phyloP scores from a whole-genome alignment of 2,888 invertebrate genomes.

The Hydriomena furcata region DNA sequence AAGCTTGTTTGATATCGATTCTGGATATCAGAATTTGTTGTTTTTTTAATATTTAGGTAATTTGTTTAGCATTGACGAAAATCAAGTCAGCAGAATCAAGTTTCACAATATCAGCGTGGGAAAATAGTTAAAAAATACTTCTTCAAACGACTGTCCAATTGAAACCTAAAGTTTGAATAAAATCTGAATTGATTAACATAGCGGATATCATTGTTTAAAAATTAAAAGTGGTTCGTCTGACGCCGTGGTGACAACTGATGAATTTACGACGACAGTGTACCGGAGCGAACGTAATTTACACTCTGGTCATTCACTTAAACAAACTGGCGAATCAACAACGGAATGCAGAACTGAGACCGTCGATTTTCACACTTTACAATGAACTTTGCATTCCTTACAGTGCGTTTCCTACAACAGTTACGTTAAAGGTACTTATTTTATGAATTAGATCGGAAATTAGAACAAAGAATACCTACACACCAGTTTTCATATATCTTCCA shows the following conservation, averaged over 20 bases:
- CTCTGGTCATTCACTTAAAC: conserved; percentile 22
- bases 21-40: neutral
- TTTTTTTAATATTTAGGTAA: too few relatives aligned
- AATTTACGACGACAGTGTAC: conserved; percentile 55
- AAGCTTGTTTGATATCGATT: too few relatives aligned
- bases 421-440: too few relatives aligned
- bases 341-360: conserved; percentile 12
- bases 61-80: too few relatives aligned
- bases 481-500: too few relatives aligned
- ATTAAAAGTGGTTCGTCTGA: conserved; percentile 44
- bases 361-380: neutral
- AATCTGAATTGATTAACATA: conserved; percentile 46
- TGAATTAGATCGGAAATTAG: too few relatives aligned
- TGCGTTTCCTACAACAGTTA: too few relatives aligned
- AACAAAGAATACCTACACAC: too few relatives aligned
- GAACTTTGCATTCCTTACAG: too few relatives aligned
- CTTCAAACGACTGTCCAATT: neutral
- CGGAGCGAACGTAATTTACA: conserved; percentile 37
- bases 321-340: conserved; percentile 11
- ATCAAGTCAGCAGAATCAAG: too few relatives aligned
- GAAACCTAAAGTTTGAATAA: conserved; percentile 1
- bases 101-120: too few relatives aligned
- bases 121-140: neutral
- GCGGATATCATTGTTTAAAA: conserved; percentile 47
- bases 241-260: conserved; percentile 56